phyloP scores from a whole-genome alignment of 2,888 invertebrate species.

The Cotesia congregata region DNA sequence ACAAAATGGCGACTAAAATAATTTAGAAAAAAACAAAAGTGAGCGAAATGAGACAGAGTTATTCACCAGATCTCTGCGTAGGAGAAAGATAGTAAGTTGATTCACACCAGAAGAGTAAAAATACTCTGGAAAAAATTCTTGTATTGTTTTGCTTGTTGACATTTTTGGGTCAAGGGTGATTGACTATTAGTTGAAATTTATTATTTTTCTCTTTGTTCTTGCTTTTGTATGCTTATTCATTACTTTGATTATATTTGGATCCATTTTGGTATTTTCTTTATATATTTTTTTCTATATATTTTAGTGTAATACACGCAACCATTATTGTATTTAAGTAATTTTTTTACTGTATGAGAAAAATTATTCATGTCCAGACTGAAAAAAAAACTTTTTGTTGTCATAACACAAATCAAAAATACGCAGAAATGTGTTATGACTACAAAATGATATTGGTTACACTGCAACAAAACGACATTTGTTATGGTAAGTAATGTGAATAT shows the following conservation, averaged over 20 bases:
- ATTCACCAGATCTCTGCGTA: constrained; percentile 42
- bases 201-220: constrained; percentile 10
- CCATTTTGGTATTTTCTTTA: too few species aligned
- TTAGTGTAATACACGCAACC: too few species aligned
- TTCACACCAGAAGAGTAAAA: constrained; percentile 36
- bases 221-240: not conserved
- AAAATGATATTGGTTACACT: too few species aligned
- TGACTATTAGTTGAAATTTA: constrained; percentile 31
- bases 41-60: constrained; percentile 38
- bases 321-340: too few species aligned
- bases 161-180: constrained; percentile 64
- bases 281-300: too few species aligned
- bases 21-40: constrained; percentile 34
- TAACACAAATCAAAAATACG: too few species aligned
- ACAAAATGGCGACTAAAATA: constrained; percentile 63
- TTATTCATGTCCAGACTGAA: too few species aligned
- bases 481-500: too few species aligned
- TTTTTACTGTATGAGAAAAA: too few species aligned
- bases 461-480: too few species aligned
- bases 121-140: constrained; percentile 54
- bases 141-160: constrained; percentile 53
- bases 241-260: not conserved
- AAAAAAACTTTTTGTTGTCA: too few species aligned
- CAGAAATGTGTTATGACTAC: too few species aligned
- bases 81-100: constrained; percentile 54